Evolutionary conservation across 2,113 vertebrate genomes (phyloP).

Genomic region (Python bivittatus): DNA sequence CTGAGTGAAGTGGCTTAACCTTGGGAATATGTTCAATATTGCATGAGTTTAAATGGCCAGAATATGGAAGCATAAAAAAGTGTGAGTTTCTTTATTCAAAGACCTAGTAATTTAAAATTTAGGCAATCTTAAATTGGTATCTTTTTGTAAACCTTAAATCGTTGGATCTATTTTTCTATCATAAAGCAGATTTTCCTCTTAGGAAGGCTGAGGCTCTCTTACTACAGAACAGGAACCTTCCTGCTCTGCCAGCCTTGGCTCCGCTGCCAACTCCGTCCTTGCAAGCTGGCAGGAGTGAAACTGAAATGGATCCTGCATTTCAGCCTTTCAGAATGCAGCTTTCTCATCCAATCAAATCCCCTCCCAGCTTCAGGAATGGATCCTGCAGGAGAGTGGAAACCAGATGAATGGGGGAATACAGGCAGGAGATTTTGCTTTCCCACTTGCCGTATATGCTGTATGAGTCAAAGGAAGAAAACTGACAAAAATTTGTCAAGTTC

Average conservation of each 20-base stretch:
- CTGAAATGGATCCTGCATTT: not conserved
- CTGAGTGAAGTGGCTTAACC: not conserved
- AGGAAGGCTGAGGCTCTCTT: not conserved
- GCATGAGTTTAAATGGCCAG: constrained; percentile 29
- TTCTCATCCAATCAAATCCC: not conserved
- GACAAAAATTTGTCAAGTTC: not conserved
- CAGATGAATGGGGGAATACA: not conserved
- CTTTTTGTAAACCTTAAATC: not conserved
- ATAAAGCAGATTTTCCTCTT: not conserved
- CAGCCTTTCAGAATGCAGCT: not conserved
- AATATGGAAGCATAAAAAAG: constrained; percentile 52
- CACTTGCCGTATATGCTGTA: not conserved
- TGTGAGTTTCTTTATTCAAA: no score
- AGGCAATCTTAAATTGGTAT: not conserved
- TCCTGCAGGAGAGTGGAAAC: not conserved
- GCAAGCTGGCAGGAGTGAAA: not conserved
- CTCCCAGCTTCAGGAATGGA: not conserved
- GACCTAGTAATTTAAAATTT: no score
- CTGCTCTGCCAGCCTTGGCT: not conserved
- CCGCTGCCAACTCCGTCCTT: not conserved
- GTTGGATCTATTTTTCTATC: not conserved
- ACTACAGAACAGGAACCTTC: not conserved
- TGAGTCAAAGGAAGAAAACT: constrained; percentile 8
- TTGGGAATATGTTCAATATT: not conserved
- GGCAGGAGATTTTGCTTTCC: constrained; percentile 5